Conservation (phyloP, 2,113 vertebrate species). For the Alouatta palliata region DNA sequence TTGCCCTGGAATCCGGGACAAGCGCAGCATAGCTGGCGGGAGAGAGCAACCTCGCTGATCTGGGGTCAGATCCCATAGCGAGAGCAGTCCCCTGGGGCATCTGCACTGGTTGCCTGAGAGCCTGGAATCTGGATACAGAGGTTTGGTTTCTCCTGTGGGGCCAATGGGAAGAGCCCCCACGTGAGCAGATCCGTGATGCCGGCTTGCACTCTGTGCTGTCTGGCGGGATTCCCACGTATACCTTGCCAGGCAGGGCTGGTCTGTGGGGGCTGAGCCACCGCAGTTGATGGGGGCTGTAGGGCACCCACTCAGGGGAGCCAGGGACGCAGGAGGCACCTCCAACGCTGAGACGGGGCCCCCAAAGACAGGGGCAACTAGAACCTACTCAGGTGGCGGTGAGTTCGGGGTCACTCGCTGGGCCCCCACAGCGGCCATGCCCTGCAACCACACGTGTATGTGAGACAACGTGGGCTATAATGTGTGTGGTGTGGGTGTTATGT, state of each 20-base stretch:
- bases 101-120: not conserved
- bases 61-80: fast-evolving
- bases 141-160: not conserved
- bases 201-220: not conserved
- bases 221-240: not conserved
- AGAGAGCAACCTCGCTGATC: not conserved
- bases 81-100: too few species aligned
- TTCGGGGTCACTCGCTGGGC: not conserved
- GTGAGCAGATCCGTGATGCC: too few species aligned
- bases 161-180: fast-evolving
- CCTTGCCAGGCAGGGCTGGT: too few species aligned
- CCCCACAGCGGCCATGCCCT: not conserved
- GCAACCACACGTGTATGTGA: fast-evolving
- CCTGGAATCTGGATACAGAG: not conserved
- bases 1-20: too few species aligned
- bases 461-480: too few species aligned
- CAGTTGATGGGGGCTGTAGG: too few species aligned
- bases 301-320: too few species aligned
- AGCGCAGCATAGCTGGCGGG: too few species aligned
- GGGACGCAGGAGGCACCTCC: too few species aligned
- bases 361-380: not conserved
- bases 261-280: too few species aligned
- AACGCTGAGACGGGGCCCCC: too few species aligned
- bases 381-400: not conserved
- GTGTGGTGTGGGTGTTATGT: too few species aligned